phyloP scores from a whole-genome alignment of 2,797 vertebrate species.

The Pogonophryne albipinna region DNA sequence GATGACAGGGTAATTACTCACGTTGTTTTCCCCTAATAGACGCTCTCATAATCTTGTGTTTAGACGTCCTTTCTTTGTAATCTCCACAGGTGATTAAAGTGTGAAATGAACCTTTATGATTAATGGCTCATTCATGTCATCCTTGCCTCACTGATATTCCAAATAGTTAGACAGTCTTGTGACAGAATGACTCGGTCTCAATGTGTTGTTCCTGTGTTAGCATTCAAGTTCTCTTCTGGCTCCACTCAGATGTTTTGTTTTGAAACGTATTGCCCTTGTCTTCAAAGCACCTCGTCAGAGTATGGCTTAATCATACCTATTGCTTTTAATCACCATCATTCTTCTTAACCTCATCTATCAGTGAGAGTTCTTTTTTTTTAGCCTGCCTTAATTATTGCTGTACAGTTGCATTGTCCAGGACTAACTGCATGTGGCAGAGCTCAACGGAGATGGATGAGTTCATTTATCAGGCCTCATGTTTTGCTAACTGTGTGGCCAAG shows the following conservation, averaged over 20 bases:
- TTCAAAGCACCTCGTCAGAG: neutral
- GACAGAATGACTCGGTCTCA: neutral
- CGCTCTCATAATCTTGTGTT: neutral
- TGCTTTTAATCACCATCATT: conserved; percentile 46
- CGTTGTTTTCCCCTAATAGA: neutral
- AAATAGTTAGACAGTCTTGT: conserved; percentile 10
- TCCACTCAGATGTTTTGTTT: conserved; percentile 12
- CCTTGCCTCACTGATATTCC: neutral
- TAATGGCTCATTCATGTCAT: neutral
- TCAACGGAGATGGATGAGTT: conserved; percentile 83
- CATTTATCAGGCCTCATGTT: conserved; percentile 81
- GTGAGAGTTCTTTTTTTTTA: conserved; percentile 33
- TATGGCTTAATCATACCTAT: conserved; percentile 28
- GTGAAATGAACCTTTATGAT: conserved; percentile 18
- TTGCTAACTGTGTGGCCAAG: conserved; percentile 77
- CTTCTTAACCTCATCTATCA: conserved; percentile 31
- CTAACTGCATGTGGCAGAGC: conserved; percentile 69
- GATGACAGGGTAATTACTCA: neutral
- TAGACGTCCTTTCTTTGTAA: conserved; percentile 11
- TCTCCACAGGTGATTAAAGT: conserved; percentile 19
- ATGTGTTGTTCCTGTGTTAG: neutral
- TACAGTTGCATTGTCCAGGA: conserved; percentile 49
- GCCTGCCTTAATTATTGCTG: conserved; percentile 64
- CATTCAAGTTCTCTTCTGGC: neutral
- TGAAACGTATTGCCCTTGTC: neutral